These are phyloP conservation scores for Hirtodrosophila confusa DNA, from an alignment of 2,888 invertebrate species.

Conservation along the genomic window DNA sequence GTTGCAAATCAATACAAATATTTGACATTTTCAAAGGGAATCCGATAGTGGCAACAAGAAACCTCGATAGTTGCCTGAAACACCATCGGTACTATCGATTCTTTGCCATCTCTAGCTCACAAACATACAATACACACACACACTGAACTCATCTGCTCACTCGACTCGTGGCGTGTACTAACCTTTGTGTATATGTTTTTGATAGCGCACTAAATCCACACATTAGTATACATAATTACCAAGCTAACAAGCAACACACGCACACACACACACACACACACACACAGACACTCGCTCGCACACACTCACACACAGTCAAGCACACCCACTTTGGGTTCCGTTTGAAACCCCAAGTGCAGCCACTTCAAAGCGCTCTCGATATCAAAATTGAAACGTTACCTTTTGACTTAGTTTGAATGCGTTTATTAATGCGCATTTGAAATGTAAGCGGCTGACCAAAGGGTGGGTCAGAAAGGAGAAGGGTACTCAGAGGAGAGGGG, in stretches of 20 bases:
- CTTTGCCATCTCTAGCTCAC: no score
- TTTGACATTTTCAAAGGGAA: no score
- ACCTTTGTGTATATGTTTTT: constrained; percentile 40
- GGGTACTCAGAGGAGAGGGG: neutral
- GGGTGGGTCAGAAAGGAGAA: no score
- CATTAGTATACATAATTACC: constrained; percentile 27
- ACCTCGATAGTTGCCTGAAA: no score
- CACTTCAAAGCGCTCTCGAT: constrained; percentile 40
- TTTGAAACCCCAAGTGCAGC: no score
- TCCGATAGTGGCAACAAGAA: no score
- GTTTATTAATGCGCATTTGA: constrained; percentile 42
- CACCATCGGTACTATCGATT: no score
- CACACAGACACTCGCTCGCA: neutral
- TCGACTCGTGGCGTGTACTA: constrained; percentile 15
- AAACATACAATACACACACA: constrained; percentile 1
- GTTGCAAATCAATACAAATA: no score
- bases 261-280: constrained; percentile 5
- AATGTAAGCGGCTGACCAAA: constrained; percentile 23
- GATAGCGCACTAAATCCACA: constrained; percentile 41
- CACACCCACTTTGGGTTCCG: neutral
- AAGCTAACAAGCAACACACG: constrained; percentile 1
- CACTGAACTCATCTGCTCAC: neutral
- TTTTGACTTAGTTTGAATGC: constrained; percentile 34
- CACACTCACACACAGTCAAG: neutral
- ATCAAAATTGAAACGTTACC: constrained; percentile 52